Conservation (phyloP, 2,888 invertebrate species). For the Carpatolechia fugitivella region DNA sequence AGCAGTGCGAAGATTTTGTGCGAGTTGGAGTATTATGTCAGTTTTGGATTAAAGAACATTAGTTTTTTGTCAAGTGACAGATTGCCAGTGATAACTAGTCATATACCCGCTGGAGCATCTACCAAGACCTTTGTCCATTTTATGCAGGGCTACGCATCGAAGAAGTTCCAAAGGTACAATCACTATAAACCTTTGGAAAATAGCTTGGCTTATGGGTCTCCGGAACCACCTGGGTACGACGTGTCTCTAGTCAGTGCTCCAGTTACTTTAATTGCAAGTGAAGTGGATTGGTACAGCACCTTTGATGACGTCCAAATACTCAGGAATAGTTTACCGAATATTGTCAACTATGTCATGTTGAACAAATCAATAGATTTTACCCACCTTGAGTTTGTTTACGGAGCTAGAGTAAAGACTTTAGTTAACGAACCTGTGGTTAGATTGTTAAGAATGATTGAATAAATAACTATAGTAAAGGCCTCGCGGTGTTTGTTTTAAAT, state of each 20-base stretch:
- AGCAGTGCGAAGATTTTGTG: slow-evolving; percentile 47
- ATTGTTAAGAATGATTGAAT: slow-evolving; percentile 13
- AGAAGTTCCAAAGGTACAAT: slow-evolving; percentile 57
- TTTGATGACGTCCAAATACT: slow-evolving; percentile 44
- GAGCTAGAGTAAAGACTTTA: slow-evolving; percentile 47
- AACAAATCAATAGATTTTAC: slow-evolving; percentile 54
- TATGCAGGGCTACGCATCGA: slow-evolving; percentile 52
- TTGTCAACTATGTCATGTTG: slow-evolving; percentile 41
- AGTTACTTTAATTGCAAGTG: slow-evolving; percentile 52
- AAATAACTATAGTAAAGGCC: slow-evolving; percentile 6
- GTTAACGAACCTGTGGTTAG: slow-evolving; percentile 49
- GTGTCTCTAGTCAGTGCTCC: slow-evolving; percentile 50
- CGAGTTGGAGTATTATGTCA: slow-evolving; percentile 48
- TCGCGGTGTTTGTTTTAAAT: slow-evolving; percentile 8
- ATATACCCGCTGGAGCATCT: slow-evolving; percentile 60
- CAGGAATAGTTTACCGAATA: slow-evolving; percentile 41
- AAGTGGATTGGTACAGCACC: slow-evolving; percentile 59
- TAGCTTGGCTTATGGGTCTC: slow-evolving; percentile 39
- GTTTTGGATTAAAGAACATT: slow-evolving; percentile 50
- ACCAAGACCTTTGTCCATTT: slow-evolving; percentile 57
- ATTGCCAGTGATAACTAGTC: slow-evolving; percentile 56
- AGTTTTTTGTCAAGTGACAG: slow-evolving; percentile 45
- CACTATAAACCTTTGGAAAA: slow-evolving; percentile 49
- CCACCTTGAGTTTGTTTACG: slow-evolving; percentile 65
- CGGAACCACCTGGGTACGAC: slow-evolving; percentile 50